Evolutionary conservation across 92 coral and sea anemone genomes (phyloP).

Genomic region (Actinernus sp.): DNA sequence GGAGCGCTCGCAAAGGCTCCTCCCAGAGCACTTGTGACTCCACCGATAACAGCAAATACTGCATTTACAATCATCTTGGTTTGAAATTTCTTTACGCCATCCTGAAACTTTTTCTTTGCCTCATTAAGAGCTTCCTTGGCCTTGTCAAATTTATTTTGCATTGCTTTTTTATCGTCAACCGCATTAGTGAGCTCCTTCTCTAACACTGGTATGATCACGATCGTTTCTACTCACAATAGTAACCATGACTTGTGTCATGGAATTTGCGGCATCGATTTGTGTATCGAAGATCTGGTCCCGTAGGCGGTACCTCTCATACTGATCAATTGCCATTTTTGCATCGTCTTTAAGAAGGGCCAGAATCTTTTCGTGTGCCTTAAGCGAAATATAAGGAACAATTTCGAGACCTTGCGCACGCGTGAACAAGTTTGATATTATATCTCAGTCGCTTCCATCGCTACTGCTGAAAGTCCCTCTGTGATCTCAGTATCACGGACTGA

Average conservation of each 20-base stretch:
- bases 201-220: slow-evolving; percentile 27
- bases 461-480: slow-evolving; percentile 1
- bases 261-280: slow-evolving; percentile 41
- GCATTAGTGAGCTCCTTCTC: slow-evolving; percentile 28
- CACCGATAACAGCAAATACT: slow-evolving; percentile 42
- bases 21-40: slow-evolving; percentile 21
- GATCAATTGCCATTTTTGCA: slow-evolving; percentile 58
- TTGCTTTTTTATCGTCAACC: slow-evolving; percentile 9
- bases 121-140: slow-evolving; percentile 18
- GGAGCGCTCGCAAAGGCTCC: slow-evolving; percentile 34
- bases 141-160: slow-evolving; percentile 26
- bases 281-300: slow-evolving; percentile 24
- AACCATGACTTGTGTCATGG: slow-evolving; percentile 54
- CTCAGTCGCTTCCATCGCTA: slow-evolving; percentile 24
- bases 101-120: slow-evolving; percentile 35
- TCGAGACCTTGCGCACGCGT: slow-evolving; percentile 32
- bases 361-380: slow-evolving; percentile 56
- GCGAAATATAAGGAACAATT: slow-evolving; percentile 44
- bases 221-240: slow-evolving; percentile 52
- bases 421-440: slow-evolving; percentile 18
- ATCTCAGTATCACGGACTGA: slow-evolving; percentile 1
- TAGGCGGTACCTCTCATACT: slow-evolving; percentile 39
- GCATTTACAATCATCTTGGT: slow-evolving; percentile 40
- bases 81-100: slow-evolving; percentile 24
- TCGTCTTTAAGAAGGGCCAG: slow-evolving; percentile 50